Conservation (phyloP, 2,888 invertebrate genomes). For the Eupsilia transversa region DNA sequence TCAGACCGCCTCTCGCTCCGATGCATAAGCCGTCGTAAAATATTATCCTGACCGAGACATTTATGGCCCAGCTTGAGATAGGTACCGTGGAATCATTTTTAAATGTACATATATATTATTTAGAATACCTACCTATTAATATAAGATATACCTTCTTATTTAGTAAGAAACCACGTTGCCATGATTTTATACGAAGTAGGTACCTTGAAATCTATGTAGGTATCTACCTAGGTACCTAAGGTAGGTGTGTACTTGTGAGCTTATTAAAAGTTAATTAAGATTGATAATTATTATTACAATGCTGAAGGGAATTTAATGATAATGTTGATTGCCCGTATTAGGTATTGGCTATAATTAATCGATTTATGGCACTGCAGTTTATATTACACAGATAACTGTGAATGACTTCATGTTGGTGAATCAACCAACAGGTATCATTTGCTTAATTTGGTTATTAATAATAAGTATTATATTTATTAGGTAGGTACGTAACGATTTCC, state of each 20-base stretch:
- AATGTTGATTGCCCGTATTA: conserved; percentile 48
- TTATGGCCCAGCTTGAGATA: conserved; percentile 86
- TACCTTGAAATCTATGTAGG: not conserved
- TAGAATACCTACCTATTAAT: conserved; percentile 43
- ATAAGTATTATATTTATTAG: too few species aligned
- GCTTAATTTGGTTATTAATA: too few species aligned
- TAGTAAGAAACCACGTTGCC: not conserved
- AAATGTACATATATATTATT: conserved; percentile 68
- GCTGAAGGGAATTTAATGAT: conserved; percentile 47
- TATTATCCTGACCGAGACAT: conserved; percentile 89
- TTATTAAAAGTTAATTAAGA: conserved; percentile 48
- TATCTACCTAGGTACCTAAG: not conserved
- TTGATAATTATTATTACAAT: conserved; percentile 36
- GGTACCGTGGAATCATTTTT: conserved; percentile 85
- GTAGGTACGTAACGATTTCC: too few species aligned
- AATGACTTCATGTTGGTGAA: conserved; percentile 1
- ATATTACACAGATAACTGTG: conserved; percentile 6
- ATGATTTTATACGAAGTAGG: not conserved
- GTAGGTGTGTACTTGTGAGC: conserved; percentile 5
- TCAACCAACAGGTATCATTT: not conserved
- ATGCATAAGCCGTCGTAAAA: conserved; percentile 86
- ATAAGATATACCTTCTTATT: not conserved
- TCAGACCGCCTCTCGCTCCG: conserved; percentile 80
- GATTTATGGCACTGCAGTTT: conserved; percentile 30
- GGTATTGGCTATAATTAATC: conserved; percentile 48